These are phyloP conservation scores for Apeira syringaria DNA, from an alignment of 2,888 invertebrate species.

Conservation along the genomic window DNA sequence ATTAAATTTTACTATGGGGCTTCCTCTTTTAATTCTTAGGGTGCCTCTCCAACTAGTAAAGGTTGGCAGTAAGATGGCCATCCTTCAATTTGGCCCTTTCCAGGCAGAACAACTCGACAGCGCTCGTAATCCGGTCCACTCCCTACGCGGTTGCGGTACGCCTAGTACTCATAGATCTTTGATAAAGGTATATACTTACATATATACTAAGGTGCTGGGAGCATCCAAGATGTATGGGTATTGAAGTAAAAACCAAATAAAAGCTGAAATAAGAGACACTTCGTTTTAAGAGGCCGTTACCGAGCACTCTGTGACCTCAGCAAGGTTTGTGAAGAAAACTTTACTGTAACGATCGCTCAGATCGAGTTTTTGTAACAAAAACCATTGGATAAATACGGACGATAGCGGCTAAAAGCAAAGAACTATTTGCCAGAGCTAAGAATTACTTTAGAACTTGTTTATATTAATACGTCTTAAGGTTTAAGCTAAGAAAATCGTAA, in stretches of 20 bases:
- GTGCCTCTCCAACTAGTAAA: no score
- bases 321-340: slow-evolving; percentile 2
- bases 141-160: no score
- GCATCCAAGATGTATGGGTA: no score
- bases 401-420: slow-evolving; percentile 23
- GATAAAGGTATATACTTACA: no score
- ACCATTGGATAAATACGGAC: slow-evolving; percentile 20
- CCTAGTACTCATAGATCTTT: no score
- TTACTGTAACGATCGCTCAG: slow-evolving; percentile 1
- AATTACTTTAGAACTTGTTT: not conserved
- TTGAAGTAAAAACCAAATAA: slow-evolving; percentile 13
- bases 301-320: not conserved
- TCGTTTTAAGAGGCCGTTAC: slow-evolving; percentile 6
- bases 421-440: slow-evolving; percentile 6
- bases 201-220: no score
- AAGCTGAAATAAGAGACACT: slow-evolving; percentile 8
- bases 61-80: no score
- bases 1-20: no score
- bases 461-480: not conserved
- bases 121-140: no score
- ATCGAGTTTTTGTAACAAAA: slow-evolving; percentile 13
- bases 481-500: not conserved
- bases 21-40: no score
- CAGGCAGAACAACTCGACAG: no score
- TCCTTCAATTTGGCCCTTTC: no score